These are phyloP conservation scores for Halcyon leucocephala DNA, from an alignment of 2,797 vertebrate species.

Conservation along the genomic window DNA sequence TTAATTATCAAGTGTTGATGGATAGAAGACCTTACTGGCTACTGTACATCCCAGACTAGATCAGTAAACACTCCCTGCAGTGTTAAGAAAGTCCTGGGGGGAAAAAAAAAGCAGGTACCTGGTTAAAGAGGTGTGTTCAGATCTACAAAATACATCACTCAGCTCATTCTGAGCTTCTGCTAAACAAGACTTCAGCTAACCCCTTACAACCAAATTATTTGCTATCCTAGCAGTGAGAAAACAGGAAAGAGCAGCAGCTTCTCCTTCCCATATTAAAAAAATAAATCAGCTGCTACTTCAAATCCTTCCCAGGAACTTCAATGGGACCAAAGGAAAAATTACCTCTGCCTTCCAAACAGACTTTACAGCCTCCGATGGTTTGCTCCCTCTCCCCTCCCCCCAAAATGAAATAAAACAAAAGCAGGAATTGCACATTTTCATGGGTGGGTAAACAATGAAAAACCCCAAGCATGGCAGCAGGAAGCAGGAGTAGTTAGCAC, in stretches of 20 bases:
- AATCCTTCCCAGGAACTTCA: background rate
- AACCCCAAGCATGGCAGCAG: conserved; percentile 7
- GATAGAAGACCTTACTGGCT: background rate
- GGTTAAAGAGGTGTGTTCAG: background rate
- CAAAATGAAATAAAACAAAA: conserved; percentile 27
- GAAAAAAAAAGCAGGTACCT: background rate
- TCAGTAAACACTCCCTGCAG: background rate
- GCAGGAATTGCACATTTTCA: conserved; percentile 47
- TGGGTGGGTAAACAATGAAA: conserved; percentile 27
- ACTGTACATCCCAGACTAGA: background rate
- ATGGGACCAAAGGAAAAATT: background rate
- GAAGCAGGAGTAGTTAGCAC: conserved; percentile 23
- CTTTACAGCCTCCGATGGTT: background rate
- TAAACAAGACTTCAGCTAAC: background rate
- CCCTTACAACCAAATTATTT: background rate
- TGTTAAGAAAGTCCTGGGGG: background rate
- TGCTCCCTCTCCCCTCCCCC: background rate
- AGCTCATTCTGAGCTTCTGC: background rate
- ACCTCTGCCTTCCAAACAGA: background rate
- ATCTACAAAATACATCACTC: background rate
- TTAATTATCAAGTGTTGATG: background rate
- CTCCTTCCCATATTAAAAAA: background rate
- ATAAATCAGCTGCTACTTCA: background rate
- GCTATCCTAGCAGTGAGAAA: background rate
- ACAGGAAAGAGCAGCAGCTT: background rate